Evolutionary conservation across 30 jellyfish, hydroid and myxozoan genomes (phyloP), one percentile per base, ranked within the genome.

Genomic region (Aurelia sp.): DNA sequence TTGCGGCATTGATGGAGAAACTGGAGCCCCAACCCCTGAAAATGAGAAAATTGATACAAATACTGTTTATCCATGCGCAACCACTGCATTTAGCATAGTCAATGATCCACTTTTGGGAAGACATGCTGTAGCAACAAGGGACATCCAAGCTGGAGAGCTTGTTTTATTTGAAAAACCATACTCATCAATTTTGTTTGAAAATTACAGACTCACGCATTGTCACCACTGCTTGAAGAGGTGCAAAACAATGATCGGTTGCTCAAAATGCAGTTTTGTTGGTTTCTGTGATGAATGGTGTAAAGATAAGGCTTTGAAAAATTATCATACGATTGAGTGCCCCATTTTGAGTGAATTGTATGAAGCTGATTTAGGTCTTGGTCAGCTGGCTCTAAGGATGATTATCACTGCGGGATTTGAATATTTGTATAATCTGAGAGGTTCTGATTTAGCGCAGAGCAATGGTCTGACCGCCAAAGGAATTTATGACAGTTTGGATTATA

Each of bases 101-200:
- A 47, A 73, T 65, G 72, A 65, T 13, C 33, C 55, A 1, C 40
- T 41, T 3, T 18, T 55, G 38, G 98, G 98, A 27, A 61, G 98
- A 44, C 80, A 72, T 81, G 98, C 97, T 38, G 65, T 88, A 60
- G 98, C 98, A 2, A 47, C 83, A 22, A 74, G 86, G 62, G 93
- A 93, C 35, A 93, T 93, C 24, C 48, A 74, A 18, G 97, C 97
- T 67, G 98, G 98, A 10, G 98, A 93, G 50, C 79, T 87, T 53
- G 88, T 93, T 27, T 30, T 93, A n/a, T 75, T 84, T 65, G 98
- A 93, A 67, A 76, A 88, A 64, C 96, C 98, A 11, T 93, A 22
- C 67, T 73, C 93, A 15, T 72, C 94, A 27, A 76, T 88, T 8
- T 50, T 94, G 62, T 76, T 93, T 55, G 66, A 94, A 13, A 91